A percentile compares a stretch with the other conserved stretches of the same genome.
phyloP scores from a whole-genome alignment of 2,113 vertebrate species.

The Noctilio leporinus region DNA sequence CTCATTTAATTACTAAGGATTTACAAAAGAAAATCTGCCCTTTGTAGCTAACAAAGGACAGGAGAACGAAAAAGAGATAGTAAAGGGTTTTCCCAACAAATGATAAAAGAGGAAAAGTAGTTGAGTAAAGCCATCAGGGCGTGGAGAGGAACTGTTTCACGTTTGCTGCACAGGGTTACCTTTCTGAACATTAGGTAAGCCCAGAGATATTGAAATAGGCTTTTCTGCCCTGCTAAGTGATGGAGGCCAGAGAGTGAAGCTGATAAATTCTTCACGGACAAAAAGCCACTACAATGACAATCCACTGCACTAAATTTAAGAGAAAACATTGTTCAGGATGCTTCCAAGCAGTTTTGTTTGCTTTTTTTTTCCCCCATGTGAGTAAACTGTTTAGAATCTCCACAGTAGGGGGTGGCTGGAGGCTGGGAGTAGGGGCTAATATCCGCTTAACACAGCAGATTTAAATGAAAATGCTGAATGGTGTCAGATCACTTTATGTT shows the following conservation, averaged over 20 bases:
- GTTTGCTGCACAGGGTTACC: conserved; percentile 61
- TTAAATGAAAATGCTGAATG: neutral
- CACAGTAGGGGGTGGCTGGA: neutral
- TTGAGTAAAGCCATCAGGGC: conserved; percentile 83
- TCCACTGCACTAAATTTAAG: neutral
- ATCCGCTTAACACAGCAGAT: neutral
- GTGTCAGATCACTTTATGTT: neutral
- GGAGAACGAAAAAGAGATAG: conserved; percentile 84
- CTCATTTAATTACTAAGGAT: conserved; percentile 87
- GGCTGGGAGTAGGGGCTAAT: neutral
- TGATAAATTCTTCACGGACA: conserved; percentile 39
- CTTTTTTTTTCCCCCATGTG: neutral
- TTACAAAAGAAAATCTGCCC: conserved; percentile 85
- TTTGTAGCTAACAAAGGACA: conserved; percentile 87
- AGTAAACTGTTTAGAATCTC: neutral
- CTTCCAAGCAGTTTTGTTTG: neutral
- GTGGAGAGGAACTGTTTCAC: conserved; percentile 73
- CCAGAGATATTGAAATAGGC: conserved; percentile 63
- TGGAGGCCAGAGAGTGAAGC: neutral
- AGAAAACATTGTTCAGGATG: neutral
- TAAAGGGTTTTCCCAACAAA: conserved; percentile 77
- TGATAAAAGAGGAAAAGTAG: conserved; percentile 80
- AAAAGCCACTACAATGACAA: neutral
- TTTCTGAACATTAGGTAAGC: conserved; percentile 69
- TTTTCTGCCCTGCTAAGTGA: conserved; percentile 50